These are phyloP conservation scores for Cetonia aurata DNA, from an alignment of 2,888 invertebrate genomes.

Conservation along the genomic window DNA sequence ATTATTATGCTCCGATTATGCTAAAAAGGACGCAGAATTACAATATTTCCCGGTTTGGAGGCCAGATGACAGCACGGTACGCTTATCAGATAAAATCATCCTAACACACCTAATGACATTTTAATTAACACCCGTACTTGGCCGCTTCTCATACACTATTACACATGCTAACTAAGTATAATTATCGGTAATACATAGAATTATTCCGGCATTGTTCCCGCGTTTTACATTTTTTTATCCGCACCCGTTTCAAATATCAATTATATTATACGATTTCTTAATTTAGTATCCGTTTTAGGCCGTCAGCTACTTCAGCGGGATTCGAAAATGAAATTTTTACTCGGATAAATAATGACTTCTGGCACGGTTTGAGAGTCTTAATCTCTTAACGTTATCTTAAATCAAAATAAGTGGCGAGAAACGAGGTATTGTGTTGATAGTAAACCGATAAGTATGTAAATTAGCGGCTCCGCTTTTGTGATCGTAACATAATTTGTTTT, in stretches of 20 bases:
- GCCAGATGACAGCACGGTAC: slow-evolving; percentile 46
- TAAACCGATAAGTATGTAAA: slow-evolving; percentile 19
- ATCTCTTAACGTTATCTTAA: slow-evolving; percentile 3
- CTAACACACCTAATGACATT: slow-evolving; percentile 55
- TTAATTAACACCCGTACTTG: slow-evolving; percentile 56
- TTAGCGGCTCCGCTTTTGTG: slow-evolving; percentile 17
- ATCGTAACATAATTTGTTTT: slow-evolving; percentile 12
- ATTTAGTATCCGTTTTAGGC: slow-evolving; percentile 18
- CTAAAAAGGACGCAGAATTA: slow-evolving; percentile 30
- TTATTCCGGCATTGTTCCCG: too few species aligned
- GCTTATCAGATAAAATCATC: slow-evolving; percentile 52
- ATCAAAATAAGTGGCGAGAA: slow-evolving; percentile 11
- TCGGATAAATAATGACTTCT: slow-evolving; percentile 34
- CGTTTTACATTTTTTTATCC: too few species aligned
- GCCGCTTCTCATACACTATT: slow-evolving; percentile 58
- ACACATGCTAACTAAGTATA: slow-evolving; percentile 57
- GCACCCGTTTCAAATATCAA: too few species aligned
- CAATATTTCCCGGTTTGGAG: slow-evolving; percentile 28
- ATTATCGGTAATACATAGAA: slow-evolving; percentile 49
- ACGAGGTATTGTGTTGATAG: slow-evolving; percentile 14
- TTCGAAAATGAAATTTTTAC: slow-evolving; percentile 9
- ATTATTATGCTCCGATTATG: slow-evolving; percentile 36
- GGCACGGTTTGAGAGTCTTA: slow-evolving; percentile 13
- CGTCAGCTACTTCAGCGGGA: neutral
- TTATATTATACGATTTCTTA: slow-evolving; percentile 2